Percentiles rank a stretch among this genome's conserved stretches.
These are phyloP conservation scores for Atta colombica DNA, from an alignment of 1,140 invertebrate species.

Conservation along the genomic window DNA sequence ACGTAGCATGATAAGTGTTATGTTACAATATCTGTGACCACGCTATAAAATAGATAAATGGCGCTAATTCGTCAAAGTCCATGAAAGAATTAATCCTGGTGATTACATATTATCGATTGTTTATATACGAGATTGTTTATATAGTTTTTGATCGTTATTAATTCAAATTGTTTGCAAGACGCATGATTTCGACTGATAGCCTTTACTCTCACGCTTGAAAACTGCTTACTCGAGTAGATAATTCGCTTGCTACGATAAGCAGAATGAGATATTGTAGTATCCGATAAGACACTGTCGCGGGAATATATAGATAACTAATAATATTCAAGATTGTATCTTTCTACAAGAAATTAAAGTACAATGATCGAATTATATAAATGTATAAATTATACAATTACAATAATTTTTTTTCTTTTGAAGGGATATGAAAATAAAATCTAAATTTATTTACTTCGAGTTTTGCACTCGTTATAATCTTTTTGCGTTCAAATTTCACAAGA, in stretches of 20 bases:
- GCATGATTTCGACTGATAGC: constrained; percentile 15
- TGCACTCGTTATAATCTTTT: background rate
- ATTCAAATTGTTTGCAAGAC: constrained; percentile 18
- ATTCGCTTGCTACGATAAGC: background rate
- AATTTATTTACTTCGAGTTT: background rate
- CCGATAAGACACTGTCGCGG: background rate
- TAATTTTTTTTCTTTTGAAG: background rate
- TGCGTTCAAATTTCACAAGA: background rate
- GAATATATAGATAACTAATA: background rate
- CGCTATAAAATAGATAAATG: constrained; percentile 4
- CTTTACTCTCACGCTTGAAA: constrained; percentile 30
- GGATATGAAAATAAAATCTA: background rate
- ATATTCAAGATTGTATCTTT: background rate
- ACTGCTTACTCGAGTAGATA: background rate
- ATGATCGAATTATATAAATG: background rate
- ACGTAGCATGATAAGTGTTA: constrained; percentile 24
- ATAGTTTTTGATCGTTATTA: background rate
- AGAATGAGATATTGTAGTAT: background rate
- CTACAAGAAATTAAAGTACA: background rate
- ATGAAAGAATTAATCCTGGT: background rate
- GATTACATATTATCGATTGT: constrained; percentile 12
- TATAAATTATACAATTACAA: constrained; percentile 6
- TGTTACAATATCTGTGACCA: background rate
- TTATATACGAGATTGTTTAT: background rate
- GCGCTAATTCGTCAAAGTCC: background rate